Percentiles rank a stretch among this genome's conserved stretches.
Conservation (phyloP, 2,888 invertebrate genomes). For the Sialis lutaria region DNA sequence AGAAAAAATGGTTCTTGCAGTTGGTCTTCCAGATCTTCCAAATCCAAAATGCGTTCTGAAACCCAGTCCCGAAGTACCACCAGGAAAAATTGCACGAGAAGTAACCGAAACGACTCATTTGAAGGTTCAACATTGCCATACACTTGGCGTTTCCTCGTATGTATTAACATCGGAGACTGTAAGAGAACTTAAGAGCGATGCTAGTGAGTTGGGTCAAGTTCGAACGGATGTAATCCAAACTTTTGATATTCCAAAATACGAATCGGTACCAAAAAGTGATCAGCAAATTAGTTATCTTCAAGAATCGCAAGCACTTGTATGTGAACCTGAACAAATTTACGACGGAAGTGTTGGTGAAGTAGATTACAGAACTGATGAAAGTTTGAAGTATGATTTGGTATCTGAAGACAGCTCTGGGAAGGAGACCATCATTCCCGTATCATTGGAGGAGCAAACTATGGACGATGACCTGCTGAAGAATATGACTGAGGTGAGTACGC, state of each 20-base stretch:
- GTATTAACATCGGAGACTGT: slow-evolving; percentile 32
- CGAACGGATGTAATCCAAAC: not conserved
- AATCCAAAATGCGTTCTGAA: slow-evolving; percentile 19
- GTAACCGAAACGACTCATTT: slow-evolving; percentile 33
- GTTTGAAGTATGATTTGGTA: not conserved
- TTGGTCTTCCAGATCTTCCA: slow-evolving; percentile 24
- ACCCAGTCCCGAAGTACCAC: slow-evolving; percentile 24
- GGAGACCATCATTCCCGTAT: slow-evolving; percentile 6
- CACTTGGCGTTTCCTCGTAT: slow-evolving; percentile 32
- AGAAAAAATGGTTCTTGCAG: slow-evolving; percentile 27
- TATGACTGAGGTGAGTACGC: slow-evolving; percentile 30
- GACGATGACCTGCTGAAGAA: slow-evolving; percentile 20
- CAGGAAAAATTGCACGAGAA: slow-evolving; percentile 30
- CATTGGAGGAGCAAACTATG: slow-evolving; percentile 10
- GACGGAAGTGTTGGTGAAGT: slow-evolving; percentile 12
- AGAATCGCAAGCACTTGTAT: not conserved
- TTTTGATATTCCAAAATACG: slow-evolving; percentile 5
- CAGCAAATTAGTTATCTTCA: not conserved
- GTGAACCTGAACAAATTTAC: slow-evolving; percentile 13
- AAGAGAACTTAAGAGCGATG: slow-evolving; percentile 16
- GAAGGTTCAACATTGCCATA: slow-evolving; percentile 31
- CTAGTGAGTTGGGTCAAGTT: not conserved
- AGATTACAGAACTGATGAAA: slow-evolving; percentile 7
- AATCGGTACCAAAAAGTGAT: slow-evolving; percentile 10
- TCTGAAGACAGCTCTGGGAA: not conserved